These are phyloP conservation scores for Tympanuchus pallidicinctus DNA, from an alignment of 2,113 vertebrate genomes.

Conservation along the genomic window DNA sequence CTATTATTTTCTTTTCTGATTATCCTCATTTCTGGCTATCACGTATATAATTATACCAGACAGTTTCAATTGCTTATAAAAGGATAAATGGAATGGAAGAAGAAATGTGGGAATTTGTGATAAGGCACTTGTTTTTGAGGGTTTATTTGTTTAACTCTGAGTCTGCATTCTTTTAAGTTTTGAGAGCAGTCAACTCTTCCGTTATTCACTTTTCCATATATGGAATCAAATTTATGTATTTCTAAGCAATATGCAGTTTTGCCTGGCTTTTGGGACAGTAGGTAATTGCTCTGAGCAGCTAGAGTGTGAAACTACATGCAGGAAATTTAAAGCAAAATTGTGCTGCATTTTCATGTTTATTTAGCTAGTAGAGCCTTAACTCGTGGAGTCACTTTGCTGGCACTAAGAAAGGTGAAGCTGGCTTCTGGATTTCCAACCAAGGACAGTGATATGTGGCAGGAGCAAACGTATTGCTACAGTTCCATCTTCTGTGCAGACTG, in stretches of 20 bases:
- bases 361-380: background rate
- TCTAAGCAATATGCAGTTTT: background rate
- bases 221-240: background rate
- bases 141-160: background rate
- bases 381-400: background rate
- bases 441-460: background rate
- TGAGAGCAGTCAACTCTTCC: accelerated
- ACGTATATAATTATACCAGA: background rate
- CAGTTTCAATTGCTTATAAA: background rate
- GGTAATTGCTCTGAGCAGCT: background rate
- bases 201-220: background rate
- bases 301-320: background rate
- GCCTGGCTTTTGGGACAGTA: background rate
- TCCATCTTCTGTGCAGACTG: background rate
- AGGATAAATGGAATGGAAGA: background rate
- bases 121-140: background rate
- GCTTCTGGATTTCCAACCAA: background rate
- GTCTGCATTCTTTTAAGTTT: background rate
- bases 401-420: background rate
- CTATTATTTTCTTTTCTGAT: accelerated
- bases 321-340: background rate
- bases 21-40: background rate
- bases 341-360: background rate
- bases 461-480: background rate
- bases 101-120: background rate